These are phyloP conservation scores for Batillaria attramentaria DNA, from an alignment of 1,140 invertebrate species.

Conservation along the genomic window DNA sequence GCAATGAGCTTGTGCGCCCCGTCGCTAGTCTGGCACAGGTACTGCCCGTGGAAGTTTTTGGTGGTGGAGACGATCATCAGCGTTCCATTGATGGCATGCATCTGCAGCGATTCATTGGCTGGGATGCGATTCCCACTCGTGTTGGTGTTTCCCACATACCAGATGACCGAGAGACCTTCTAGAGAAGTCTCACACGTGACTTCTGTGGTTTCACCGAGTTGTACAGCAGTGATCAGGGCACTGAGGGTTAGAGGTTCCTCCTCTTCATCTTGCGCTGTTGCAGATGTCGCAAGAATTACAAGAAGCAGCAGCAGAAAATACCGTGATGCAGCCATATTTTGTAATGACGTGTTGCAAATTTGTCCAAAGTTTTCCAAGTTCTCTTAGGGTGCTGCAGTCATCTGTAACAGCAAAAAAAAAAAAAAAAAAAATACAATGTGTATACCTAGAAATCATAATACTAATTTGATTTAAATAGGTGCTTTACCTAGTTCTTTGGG, in stretches of 20 bases:
- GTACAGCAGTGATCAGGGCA: background rate
- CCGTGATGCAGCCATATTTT: too few relatives aligned
- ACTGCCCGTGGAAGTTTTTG: conserved; percentile 30
- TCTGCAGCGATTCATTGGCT: background rate
- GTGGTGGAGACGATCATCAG: background rate
- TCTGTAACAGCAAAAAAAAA: too few relatives aligned
- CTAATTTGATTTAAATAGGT: too few relatives aligned
- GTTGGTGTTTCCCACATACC: background rate
- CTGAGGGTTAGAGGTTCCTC: background rate
- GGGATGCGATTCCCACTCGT: background rate
- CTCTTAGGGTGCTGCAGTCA: too few relatives aligned
- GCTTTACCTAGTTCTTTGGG: too few relatives aligned
- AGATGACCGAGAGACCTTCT: background rate
- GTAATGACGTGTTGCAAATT: too few relatives aligned
- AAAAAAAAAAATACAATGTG: too few relatives aligned
- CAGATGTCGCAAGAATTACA: too few relatives aligned
- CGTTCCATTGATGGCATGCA: background rate
- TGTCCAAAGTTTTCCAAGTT: too few relatives aligned
- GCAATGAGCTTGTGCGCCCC: conserved; percentile 30
- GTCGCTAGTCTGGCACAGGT: conserved; percentile 36
- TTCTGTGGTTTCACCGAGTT: background rate
- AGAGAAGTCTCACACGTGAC: background rate
- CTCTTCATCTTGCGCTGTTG: background rate
- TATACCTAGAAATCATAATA: too few relatives aligned
- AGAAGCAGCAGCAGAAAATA: too few relatives aligned